A percentile compares a stretch with the other conserved stretches of the same genome.
phyloP scores from a whole-genome alignment of 1,140 invertebrate genomes.

The Magallana ariakensis region DNA sequence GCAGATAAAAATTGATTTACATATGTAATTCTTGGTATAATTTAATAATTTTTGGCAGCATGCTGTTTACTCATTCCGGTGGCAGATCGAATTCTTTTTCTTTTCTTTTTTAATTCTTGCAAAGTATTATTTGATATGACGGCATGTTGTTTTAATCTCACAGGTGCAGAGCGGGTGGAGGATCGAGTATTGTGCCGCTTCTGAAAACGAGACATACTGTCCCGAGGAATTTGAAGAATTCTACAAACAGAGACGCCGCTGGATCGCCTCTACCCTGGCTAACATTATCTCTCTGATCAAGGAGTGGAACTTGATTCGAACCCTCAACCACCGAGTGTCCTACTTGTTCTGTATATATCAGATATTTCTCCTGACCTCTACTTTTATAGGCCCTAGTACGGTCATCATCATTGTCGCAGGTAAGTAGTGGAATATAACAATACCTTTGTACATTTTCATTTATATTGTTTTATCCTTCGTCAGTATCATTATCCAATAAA shows the following conservation, averaged over 20 bases:
- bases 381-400: conserved; percentile 84
- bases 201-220: conserved; percentile 84
- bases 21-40: no score
- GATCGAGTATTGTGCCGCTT: conserved; percentile 85
- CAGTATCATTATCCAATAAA: no score
- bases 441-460: no score
- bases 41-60: no score
- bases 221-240: conserved; percentile 84
- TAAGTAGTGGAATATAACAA: no score
- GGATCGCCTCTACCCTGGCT: conserved; percentile 85
- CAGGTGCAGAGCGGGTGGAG: conserved; percentile 84
- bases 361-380: conserved; percentile 80
- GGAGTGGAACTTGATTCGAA: conserved; percentile 80
- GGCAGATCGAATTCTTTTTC: no score
- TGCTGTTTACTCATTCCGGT: no score
- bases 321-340: conserved; percentile 81
- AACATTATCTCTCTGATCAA: conserved; percentile 84
- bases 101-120: no score
- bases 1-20: no score
- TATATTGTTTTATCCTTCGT: no score
- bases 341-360: conserved; percentile 75
- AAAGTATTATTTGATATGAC: no score
- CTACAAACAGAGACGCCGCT: conserved; percentile 84
- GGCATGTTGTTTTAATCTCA: no score
- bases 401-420: conserved; percentile 85